Conservation (phyloP, 2,888 invertebrate species). For the Hirtodrosophila confusa region DNA sequence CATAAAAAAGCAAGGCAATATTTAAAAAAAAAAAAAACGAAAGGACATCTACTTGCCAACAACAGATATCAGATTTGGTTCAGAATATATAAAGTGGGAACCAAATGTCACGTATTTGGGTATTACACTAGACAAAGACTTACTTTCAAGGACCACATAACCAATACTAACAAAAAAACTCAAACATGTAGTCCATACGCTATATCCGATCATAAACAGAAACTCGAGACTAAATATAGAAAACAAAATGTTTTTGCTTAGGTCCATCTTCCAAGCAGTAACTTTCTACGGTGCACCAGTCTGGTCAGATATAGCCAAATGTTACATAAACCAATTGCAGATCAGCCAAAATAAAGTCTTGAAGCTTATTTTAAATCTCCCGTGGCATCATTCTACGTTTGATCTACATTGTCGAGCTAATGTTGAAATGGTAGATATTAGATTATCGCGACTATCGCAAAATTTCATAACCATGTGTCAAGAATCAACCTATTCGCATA, state of each 20-base stretch:
- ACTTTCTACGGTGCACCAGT: slow-evolving; percentile 9
- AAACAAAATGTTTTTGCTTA: slow-evolving; percentile 3
- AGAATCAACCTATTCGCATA: slow-evolving; percentile 7
- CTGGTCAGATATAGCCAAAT: slow-evolving; percentile 6
- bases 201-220: too few species aligned
- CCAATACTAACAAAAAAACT: neutral
- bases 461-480: slow-evolving; percentile 2
- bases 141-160: slow-evolving; percentile 5
- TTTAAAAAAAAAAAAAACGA: too few species aligned
- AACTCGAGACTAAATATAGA: neutral
- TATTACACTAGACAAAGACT: slow-evolving; percentile 11
- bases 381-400: slow-evolving; percentile 3
- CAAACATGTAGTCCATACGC: too few species aligned
- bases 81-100: slow-evolving; percentile 2
- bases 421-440: slow-evolving; percentile 10
- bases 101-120: slow-evolving; percentile 10
- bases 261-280: slow-evolving; percentile 3
- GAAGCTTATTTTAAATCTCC: slow-evolving; percentile 6
- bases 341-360: slow-evolving; percentile 5
- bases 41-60: too few species aligned
- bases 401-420: slow-evolving; percentile 1
- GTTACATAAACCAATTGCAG: neutral
- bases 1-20: too few species aligned
- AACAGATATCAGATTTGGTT: too few species aligned
- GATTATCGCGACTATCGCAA: slow-evolving; percentile 5